These are phyloP conservation scores for Characodon lateralis DNA, from an alignment of 2,797 vertebrate species.

Conservation along the genomic window DNA sequence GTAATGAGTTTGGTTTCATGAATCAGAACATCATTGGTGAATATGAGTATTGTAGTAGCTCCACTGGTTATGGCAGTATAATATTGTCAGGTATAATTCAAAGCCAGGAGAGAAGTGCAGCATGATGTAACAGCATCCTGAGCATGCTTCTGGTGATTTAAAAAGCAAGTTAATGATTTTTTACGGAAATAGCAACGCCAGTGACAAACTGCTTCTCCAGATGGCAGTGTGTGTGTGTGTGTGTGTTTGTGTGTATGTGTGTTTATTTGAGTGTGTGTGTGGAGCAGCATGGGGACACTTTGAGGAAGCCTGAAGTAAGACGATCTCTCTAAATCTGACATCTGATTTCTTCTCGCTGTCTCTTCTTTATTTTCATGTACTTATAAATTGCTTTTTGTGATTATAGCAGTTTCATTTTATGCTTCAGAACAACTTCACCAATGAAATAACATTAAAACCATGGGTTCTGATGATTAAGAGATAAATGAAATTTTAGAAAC, in stretches of 20 bases:
- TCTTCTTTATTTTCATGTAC: not conserved
- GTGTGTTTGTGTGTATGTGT: not conserved
- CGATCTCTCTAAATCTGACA: slow-evolving; percentile 15
- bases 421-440: not conserved
- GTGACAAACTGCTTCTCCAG: slow-evolving; percentile 29
- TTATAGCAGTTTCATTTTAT: not conserved
- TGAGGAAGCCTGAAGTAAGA: slow-evolving; percentile 11
- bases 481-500: not conserved
- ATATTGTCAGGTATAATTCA: not conserved
- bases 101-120: slow-evolving; percentile 12
- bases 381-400: slow-evolving; percentile 1
- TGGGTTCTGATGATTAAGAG: not conserved
- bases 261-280: not conserved
- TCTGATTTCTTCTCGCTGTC: not conserved
- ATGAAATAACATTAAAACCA: not conserved
- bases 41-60: not conserved
- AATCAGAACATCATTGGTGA: not conserved
- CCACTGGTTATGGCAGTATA: not conserved
- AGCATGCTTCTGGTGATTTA: slow-evolving; percentile 44
- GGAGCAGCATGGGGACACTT: slow-evolving; percentile 22
- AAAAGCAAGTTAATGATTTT: slow-evolving; percentile 47
- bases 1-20: not conserved
- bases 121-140: slow-evolving; percentile 7
- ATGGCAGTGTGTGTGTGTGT: slow-evolving; percentile 1
- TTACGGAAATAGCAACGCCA: slow-evolving; percentile 17